Conservation (phyloP, 2,113 vertebrate species). For the Craseonycteris thonglongyai region DNA sequence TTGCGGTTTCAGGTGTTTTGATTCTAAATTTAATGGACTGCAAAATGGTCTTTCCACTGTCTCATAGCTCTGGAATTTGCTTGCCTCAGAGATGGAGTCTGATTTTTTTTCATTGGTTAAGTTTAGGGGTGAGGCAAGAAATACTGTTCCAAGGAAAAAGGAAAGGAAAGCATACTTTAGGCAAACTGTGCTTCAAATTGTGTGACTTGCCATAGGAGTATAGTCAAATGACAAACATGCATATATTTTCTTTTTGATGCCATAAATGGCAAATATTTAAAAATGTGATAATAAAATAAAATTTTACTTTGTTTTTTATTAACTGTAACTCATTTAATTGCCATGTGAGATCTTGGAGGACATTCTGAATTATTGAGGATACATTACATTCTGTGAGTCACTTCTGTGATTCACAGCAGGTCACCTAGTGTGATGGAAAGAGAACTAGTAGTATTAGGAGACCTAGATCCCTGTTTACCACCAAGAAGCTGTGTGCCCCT, state of each 20-base stretch:
- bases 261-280: background rate
- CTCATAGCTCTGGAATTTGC: background rate
- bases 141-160: background rate
- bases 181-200: background rate
- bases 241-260: background rate
- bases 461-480: background rate
- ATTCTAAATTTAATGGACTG: background rate
- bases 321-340: background rate
- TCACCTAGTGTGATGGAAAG: background rate
- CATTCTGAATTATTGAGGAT: background rate
- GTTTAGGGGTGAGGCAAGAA: background rate
- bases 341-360: background rate
- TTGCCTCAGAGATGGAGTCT: background rate
- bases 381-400: background rate
- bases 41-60: background rate
- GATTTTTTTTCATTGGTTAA: background rate
- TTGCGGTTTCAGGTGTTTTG: background rate
- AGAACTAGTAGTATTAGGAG: background rate
- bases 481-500: background rate
- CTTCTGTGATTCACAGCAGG: background rate
- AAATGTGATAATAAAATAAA: constrained; percentile 9
- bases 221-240: background rate
- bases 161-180: background rate
- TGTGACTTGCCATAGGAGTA: background rate
- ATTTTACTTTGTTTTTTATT: background rate